These are phyloP conservation scores for Physocephala rufipes DNA, from an alignment of 2,888 invertebrate genomes.

Conservation along the genomic window DNA sequence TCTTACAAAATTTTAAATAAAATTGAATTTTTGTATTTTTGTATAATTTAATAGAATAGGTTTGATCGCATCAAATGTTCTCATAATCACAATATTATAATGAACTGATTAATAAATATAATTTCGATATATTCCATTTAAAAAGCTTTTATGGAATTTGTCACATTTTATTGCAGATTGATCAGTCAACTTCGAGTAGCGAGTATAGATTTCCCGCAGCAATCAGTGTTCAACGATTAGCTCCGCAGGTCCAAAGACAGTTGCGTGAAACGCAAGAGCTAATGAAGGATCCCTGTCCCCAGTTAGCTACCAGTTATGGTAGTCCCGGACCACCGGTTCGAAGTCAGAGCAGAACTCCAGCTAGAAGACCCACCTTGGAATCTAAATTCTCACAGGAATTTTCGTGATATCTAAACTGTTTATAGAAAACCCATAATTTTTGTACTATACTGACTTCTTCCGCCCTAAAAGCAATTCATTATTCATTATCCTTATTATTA, in stretches of 20 bases:
- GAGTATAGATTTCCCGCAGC: conserved; percentile 66
- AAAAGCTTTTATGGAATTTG: not conserved
- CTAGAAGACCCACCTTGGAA: conserved; percentile 67
- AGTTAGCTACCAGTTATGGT: conserved; percentile 65
- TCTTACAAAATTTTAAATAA: not conserved
- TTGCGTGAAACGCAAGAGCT: conserved; percentile 67
- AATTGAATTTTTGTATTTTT: too few relatives aligned
- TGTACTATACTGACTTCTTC: conserved; percentile 13
- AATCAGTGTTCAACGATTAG: conserved; percentile 66
- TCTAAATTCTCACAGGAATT: conserved; percentile 67
- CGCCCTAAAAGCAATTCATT: conserved; percentile 35
- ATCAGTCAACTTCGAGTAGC: conserved; percentile 53
- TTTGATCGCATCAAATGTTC: too few relatives aligned
- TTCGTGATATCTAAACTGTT: conserved; percentile 67
- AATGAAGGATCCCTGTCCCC: conserved; percentile 66
- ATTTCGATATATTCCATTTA: too few relatives aligned
- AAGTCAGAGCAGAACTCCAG: conserved; percentile 56
- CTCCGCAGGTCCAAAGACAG: conserved; percentile 66
- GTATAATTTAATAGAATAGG: too few relatives aligned
- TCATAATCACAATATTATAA: too few relatives aligned
- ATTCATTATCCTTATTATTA: conserved; percentile 2
- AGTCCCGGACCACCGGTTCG: conserved; percentile 66
- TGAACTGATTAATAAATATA: too few relatives aligned
- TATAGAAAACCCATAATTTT: conserved; percentile 38
- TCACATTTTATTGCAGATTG: conserved; percentile 44